phyloP scores from a whole-genome alignment of 2,888 invertebrate species.

The Chorisops tibialis region DNA sequence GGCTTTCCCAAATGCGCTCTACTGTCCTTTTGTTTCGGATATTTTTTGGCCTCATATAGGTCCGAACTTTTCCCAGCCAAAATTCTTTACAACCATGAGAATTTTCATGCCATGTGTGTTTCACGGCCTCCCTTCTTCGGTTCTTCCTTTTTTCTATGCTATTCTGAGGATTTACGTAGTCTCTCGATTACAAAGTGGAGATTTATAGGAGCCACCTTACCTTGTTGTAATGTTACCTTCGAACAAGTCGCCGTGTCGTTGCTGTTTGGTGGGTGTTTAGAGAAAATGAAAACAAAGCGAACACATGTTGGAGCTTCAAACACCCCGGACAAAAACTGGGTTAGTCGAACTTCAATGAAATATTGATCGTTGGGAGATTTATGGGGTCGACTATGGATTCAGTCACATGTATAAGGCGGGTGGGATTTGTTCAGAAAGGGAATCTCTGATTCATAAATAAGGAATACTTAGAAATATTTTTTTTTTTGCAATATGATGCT shows the following conservation, averaged over 20 bases:
- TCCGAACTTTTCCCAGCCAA: too few relatives aligned
- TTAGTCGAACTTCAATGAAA: conserved; percentile 13
- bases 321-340: conserved; percentile 4
- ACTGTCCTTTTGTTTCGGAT: background rate
- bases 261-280: background rate
- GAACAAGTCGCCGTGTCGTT: background rate
- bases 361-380: conserved; percentile 3
- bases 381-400: background rate
- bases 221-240: background rate
- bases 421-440: too few relatives aligned
- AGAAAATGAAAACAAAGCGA: conserved; percentile 1
- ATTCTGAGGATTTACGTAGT: background rate
- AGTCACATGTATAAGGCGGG: too few relatives aligned
- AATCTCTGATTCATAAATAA: too few relatives aligned
- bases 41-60: too few relatives aligned
- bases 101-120: too few relatives aligned
- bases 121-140: background rate
- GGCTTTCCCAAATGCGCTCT: conserved; percentile 1
- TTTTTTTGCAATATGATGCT: too few relatives aligned
- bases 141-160: background rate
- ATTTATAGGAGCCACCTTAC: conserved; percentile 9
- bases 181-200: background rate
- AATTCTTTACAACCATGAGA: too few relatives aligned
- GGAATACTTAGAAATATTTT: too few relatives aligned
- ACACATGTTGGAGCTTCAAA: background rate